Evolutionary conservation across 2,888 invertebrate species (phyloP).

Genomic region (Melanchra persicariae): DNA sequence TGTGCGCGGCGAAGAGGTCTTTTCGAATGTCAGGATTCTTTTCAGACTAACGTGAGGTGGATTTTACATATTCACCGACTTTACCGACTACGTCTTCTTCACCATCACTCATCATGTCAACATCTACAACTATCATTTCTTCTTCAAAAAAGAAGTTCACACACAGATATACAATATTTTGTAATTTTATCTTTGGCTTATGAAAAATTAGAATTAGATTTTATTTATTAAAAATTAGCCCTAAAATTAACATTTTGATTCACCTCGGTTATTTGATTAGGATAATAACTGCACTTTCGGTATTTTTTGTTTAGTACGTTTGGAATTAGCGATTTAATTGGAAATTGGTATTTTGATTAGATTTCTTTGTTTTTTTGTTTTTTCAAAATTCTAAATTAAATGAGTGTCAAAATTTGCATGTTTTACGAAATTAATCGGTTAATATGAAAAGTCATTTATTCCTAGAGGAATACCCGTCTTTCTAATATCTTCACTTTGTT

Average conservation of each 20-base stretch:
- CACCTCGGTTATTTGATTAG: conserved; percentile 45
- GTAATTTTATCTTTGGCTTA: conserved; percentile 52
- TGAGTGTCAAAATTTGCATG: conserved; percentile 59
- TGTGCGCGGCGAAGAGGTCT: conserved; percentile 22
- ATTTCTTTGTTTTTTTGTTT: conserved; percentile 17
- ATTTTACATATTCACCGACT: conserved; percentile 10
- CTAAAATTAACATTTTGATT: conserved; percentile 44
- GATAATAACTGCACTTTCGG: conserved; percentile 52
- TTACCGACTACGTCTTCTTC: conserved; percentile 32
- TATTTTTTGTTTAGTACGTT: conserved; percentile 45
- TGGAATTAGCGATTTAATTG: conserved; percentile 34
- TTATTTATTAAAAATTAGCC: conserved; percentile 42
- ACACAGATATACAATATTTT: conserved; percentile 50
- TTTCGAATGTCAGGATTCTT: conserved; percentile 37
- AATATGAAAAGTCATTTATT: conserved; percentile 3
- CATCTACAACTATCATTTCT: conserved; percentile 39
- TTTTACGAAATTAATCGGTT: conserved; percentile 13
- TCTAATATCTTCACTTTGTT: conserved; percentile 3
- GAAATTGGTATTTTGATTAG: conserved; percentile 40
- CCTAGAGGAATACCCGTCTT: neutral
- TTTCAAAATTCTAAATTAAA: conserved; percentile 31
- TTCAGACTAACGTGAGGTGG: conserved; percentile 30
- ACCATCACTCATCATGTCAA: conserved; percentile 38
- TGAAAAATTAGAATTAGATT: conserved; percentile 59
- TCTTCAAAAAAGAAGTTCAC: conserved; percentile 33